Conservation (phyloP, 2,797 vertebrate species). For the Pseudochromis fuscus region DNA sequence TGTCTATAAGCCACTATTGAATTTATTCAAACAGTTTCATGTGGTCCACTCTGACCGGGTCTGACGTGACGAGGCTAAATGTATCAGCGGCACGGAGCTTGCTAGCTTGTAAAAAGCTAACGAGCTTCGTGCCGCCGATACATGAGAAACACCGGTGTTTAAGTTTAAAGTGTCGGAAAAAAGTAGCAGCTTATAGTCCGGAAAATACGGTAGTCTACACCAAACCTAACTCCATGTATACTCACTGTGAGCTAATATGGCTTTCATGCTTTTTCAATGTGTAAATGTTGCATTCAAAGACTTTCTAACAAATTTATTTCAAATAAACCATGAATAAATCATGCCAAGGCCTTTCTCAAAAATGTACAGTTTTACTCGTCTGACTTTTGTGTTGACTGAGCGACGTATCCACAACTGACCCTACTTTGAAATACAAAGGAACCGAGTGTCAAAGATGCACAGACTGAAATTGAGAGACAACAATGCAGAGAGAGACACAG, state of each 20-base stretch:
- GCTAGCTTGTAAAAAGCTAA: too few species aligned
- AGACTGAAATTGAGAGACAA: conserved; percentile 6
- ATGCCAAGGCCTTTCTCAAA: background rate
- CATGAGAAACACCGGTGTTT: too few species aligned
- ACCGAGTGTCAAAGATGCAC: conserved; percentile 1
- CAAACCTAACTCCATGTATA: background rate
- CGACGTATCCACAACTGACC: background rate
- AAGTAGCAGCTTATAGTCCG: too few species aligned
- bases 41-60: too few species aligned
- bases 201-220: too few species aligned
- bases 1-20: too few species aligned
- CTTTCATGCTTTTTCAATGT: background rate
- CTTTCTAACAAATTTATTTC: background rate
- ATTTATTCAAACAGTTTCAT: too few species aligned
- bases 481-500: background rate
- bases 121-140: too few species aligned
- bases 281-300: background rate
- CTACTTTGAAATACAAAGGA: conserved; percentile 3
- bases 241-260: background rate
- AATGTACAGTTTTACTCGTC: too few species aligned
- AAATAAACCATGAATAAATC: background rate
- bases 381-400: background rate
- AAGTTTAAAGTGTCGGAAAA: too few species aligned
- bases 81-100: too few species aligned
- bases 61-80: too few species aligned